Evolutionary conservation across 1,140 invertebrate species (phyloP).

Genomic region (Caenorhabditis brenneri): DNA sequence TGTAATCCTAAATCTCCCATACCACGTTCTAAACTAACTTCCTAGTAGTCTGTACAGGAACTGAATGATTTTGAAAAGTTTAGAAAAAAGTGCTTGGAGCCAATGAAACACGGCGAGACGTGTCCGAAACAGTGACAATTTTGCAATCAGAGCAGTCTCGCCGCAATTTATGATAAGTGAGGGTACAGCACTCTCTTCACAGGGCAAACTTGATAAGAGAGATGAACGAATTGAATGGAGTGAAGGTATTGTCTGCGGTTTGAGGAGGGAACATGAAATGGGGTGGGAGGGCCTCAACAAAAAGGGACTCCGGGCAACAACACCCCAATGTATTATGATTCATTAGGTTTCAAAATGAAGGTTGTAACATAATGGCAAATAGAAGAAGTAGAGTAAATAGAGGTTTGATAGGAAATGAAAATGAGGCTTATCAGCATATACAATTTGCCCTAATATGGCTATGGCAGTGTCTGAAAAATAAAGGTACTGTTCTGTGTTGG

Average conservation of each 20-base stretch:
- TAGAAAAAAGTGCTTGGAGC: background rate
- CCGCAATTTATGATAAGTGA: constrained; percentile 38
- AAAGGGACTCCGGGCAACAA: constrained; percentile 28
- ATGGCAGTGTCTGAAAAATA: background rate
- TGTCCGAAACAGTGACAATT: constrained; percentile 19
- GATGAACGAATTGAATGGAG: constrained; percentile 18
- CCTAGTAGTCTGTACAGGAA: constrained; percentile 1
- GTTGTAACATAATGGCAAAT: constrained; percentile 34
- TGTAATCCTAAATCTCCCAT: too few relatives aligned
- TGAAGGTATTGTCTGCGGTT: background rate
- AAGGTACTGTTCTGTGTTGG: background rate
- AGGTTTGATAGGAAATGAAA: background rate
- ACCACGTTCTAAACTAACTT: background rate
- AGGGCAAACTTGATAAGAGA: constrained; percentile 13
- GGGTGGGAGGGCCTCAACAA: constrained; percentile 1
- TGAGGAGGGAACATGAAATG: background rate
- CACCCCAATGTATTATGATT: constrained; percentile 32
- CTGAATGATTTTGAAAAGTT: background rate
- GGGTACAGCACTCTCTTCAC: background rate
- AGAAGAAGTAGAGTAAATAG: constrained; percentile 32
- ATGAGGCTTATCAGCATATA: constrained; percentile 4
- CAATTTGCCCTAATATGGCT: constrained; percentile 29
- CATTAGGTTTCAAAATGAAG: constrained; percentile 38
- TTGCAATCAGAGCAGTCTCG: background rate
- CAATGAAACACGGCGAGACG: background rate